phyloP scores from a whole-genome alignment of 2,113 vertebrate species.

The Zapus hudsonius region DNA sequence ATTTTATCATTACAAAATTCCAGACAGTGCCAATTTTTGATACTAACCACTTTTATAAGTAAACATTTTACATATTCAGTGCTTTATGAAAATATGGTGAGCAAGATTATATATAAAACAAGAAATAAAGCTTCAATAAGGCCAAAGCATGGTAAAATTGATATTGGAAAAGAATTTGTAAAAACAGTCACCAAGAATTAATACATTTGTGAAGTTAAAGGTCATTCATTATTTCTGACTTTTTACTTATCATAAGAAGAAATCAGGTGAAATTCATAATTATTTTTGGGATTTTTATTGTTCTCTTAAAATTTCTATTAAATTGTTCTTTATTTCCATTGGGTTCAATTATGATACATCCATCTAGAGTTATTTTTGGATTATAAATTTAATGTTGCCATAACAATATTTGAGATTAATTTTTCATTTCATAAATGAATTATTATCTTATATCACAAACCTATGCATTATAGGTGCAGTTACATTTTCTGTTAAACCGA shows the following conservation, averaged over 20 bases:
- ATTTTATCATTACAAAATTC: not conserved
- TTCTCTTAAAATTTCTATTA: conserved; percentile 18
- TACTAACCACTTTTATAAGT: not conserved
- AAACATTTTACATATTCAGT: not conserved
- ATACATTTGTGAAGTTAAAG: not conserved
- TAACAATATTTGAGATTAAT: not conserved
- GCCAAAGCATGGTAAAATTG: not conserved
- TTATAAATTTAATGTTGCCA: not conserved
- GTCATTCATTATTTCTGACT: not conserved
- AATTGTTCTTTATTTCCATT: not conserved
- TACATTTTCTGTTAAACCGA: conserved; percentile 43
- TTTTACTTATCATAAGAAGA: not conserved
- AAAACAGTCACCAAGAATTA: not conserved
- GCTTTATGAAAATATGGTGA: not conserved
- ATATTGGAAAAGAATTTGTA: not conserved
- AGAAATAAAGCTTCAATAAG: not conserved
- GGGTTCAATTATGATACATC: not conserved
- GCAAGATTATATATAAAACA: not conserved
- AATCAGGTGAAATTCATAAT: not conserved
- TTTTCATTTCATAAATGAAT: conserved; percentile 27
- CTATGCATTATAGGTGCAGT: conserved; percentile 62
- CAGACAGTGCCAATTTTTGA: not conserved
- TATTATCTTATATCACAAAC: not conserved
- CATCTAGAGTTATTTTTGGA: not conserved
- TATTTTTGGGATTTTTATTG: conserved; percentile 32